These are phyloP conservation scores for Drosophila recens DNA, from an alignment of 2,888 invertebrate genomes.

Conservation along the genomic window DNA sequence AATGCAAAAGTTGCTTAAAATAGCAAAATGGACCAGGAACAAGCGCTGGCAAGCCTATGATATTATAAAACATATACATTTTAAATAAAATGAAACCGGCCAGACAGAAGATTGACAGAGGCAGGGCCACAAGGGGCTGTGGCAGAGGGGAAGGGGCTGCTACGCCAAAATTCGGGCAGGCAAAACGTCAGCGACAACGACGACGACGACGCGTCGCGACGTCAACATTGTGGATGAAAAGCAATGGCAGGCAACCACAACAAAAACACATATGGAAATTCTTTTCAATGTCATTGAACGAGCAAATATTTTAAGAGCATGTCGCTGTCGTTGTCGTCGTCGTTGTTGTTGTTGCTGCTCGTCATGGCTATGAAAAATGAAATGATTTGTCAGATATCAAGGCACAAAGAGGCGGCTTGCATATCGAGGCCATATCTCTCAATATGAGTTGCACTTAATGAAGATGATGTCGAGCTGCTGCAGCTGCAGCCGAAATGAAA, in stretches of 20 bases:
- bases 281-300: constrained; percentile 79
- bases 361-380: constrained; percentile 56
- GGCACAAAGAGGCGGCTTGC: constrained; percentile 43
- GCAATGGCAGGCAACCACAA: constrained; percentile 20
- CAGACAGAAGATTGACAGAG: constrained; percentile 7
- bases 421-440: constrained; percentile 56
- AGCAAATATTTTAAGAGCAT: constrained; percentile 69
- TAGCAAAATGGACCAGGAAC: constrained; percentile 49
- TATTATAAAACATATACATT: constrained; percentile 63
- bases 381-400: constrained; percentile 76
- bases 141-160: background rate
- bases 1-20: constrained; percentile 49
- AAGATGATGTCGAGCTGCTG: constrained; percentile 56
- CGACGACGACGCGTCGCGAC: constrained; percentile 47
- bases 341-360: constrained; percentile 12
- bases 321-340: constrained; percentile 20
- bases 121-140: background rate
- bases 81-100: constrained; percentile 31
- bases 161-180: constrained; percentile 56
- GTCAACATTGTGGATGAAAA: constrained; percentile 45
- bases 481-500: constrained; percentile 24
- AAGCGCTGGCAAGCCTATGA: constrained; percentile 44
- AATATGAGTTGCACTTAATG: constrained; percentile 61
- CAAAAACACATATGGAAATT: constrained; percentile 50
- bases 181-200: constrained; percentile 63